Evolutionary conservation across 2,113 vertebrate species (phyloP).

Genomic region (Cavia aperea): DNA sequence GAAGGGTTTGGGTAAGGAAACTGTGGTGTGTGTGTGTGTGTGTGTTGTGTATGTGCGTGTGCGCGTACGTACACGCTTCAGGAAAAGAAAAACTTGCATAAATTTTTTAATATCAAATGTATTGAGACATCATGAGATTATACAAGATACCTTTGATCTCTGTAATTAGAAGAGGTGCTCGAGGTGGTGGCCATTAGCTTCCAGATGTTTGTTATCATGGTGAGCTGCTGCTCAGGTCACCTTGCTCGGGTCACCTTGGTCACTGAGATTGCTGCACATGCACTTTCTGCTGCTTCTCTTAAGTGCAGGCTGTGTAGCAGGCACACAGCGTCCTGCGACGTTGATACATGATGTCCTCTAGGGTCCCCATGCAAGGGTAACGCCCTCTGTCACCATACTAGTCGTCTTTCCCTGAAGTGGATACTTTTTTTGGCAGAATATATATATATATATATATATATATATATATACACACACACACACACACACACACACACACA

Average conservation of each 20-base stretch:
- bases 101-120: neutral
- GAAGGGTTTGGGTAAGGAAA: constrained; percentile 95
- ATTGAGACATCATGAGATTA: neutral
- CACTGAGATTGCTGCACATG: neutral
- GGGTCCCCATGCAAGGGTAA: neutral
- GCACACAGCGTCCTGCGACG: neutral
- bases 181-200: neutral
- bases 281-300: neutral
- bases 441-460: neutral
- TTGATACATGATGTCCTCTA: neutral
- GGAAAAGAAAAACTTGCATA: neutral
- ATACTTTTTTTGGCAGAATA: neutral
- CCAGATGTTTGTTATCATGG: neutral
- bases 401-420: neutral
- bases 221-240: neutral
- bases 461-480: neutral
- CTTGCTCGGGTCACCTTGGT: neutral
- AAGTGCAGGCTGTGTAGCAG: neutral
- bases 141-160: neutral
- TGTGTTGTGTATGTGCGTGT: no score
- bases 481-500: neutral
- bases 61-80: neutral
- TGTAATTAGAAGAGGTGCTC: neutral
- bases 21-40: neutral
- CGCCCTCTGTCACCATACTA: neutral